Conservation (phyloP, 1,140 invertebrate species). For the Camponotus vicinus region DNA sequence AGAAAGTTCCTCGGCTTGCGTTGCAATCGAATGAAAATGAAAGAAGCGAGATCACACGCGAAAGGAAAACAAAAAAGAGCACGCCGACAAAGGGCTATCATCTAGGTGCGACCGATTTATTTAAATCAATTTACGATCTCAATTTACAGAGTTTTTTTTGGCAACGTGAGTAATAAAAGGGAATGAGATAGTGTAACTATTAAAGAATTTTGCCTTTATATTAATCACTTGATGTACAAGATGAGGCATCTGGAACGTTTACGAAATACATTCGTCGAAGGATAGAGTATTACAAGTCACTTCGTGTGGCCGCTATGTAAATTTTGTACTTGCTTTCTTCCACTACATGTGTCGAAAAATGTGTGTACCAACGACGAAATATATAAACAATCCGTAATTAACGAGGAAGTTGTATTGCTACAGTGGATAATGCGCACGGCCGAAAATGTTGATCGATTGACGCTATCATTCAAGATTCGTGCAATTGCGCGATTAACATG, state of each 20-base stretch:
- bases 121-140: constrained; percentile 7
- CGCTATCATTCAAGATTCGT: neutral
- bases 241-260: constrained; percentile 48
- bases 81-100: constrained; percentile 2
- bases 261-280: constrained; percentile 48
- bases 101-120: neutral
- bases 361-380: constrained; percentile 27
- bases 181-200: constrained; percentile 21
- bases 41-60: neutral
- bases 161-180: constrained; percentile 52
- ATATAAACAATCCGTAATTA: constrained; percentile 22
- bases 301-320: constrained; percentile 38
- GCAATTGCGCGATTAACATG: neutral
- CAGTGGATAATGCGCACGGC: constrained; percentile 14
- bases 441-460: neutral
- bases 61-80: neutral
- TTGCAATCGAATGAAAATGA: constrained; percentile 16
- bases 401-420: constrained; percentile 41
- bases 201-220: constrained; percentile 33
- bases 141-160: constrained; percentile 21
- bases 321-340: constrained; percentile 46
- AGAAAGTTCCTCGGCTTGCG: neutral
- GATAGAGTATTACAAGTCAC: constrained; percentile 52
- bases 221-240: constrained; percentile 52
- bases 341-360: constrained; percentile 40